A percentile compares a stretch with the other conserved stretches of the same genome.
These are phyloP conservation scores for Eulemur macaco DNA, from an alignment of 2,113 vertebrate species.

Conservation along the genomic window DNA sequence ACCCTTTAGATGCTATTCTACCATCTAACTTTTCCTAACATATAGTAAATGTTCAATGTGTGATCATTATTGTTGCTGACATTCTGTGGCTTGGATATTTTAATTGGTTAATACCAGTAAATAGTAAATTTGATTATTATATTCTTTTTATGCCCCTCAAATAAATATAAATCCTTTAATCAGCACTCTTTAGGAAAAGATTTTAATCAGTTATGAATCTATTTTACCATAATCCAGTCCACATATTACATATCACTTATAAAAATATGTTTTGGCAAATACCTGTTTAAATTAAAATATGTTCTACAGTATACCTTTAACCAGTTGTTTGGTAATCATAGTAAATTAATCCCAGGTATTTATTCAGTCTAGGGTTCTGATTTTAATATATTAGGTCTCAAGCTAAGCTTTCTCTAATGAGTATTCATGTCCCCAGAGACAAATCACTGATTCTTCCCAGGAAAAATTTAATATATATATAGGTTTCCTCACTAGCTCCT, in stretches of 20 bases:
- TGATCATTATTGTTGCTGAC: not conserved
- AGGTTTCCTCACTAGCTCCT: not conserved
- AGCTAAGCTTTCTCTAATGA: constrained; percentile 7
- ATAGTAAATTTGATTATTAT: not conserved
- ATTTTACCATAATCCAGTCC: not conserved
- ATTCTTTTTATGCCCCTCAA: not conserved
- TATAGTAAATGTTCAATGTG: not conserved
- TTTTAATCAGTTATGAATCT: not conserved
- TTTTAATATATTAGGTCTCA: not conserved
- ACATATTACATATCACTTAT: not conserved
- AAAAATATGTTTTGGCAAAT: not conserved
- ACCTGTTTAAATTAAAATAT: not conserved
- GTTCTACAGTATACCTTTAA: not conserved
- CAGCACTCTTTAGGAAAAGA: not conserved
- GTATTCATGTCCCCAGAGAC: not conserved
- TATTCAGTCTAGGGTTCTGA: not conserved
- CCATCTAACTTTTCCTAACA: not conserved
- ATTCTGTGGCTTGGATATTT: not conserved
- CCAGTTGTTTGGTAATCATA: not conserved
- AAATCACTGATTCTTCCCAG: not conserved
- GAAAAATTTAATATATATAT: not conserved
- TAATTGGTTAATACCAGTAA: not conserved
- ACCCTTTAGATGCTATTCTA: not conserved
- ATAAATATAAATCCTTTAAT: not conserved
- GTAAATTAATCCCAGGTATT: constrained; percentile 22